Conservation (phyloP, 2,888 invertebrate genomes). For the Volucella bombylans region DNA sequence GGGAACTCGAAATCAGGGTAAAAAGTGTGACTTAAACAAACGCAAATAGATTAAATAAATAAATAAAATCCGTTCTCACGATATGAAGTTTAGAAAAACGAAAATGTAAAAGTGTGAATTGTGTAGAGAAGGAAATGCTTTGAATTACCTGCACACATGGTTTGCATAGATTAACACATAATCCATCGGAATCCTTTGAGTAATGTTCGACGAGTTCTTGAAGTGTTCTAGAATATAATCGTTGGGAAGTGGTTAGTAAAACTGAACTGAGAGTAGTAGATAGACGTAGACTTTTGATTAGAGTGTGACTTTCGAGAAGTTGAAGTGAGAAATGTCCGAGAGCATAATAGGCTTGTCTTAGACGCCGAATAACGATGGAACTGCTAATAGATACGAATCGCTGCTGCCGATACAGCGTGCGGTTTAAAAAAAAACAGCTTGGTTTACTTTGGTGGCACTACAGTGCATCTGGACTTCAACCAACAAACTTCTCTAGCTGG, state of each 20-base stretch:
- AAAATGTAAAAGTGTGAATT: conserved; percentile 1
- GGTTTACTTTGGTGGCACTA: too few species aligned
- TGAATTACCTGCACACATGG: conserved; percentile 93
- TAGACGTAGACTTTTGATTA: conserved; percentile 1
- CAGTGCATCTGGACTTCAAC: too few species aligned
- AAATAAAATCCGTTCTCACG: conserved; percentile 16
- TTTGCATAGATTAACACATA: conserved; percentile 98
- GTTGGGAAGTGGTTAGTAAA: conserved; percentile 3
- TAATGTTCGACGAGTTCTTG: conserved; percentile 99
- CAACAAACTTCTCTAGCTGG: too few species aligned
- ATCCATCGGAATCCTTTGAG: conserved; percentile 97
- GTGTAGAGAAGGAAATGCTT: conserved; percentile 16
- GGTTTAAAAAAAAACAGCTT: too few species aligned
- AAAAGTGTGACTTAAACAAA: conserved; percentile 26
- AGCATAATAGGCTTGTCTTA: too few species aligned
- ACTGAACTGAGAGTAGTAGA: neutral
- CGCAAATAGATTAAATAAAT: conserved; percentile 42
- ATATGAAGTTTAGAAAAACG: neutral
- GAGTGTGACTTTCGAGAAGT: conserved; percentile 18
- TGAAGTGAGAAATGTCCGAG: too few species aligned
- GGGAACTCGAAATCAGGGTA: conserved; percentile 35
- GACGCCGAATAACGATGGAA: too few species aligned
- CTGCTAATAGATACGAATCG: too few species aligned
- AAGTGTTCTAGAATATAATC: conserved; percentile 86
- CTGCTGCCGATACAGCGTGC: too few species aligned